phyloP scores from a whole-genome alignment of 2,113 vertebrate genomes.

The Sapayoa aenigma region DNA sequence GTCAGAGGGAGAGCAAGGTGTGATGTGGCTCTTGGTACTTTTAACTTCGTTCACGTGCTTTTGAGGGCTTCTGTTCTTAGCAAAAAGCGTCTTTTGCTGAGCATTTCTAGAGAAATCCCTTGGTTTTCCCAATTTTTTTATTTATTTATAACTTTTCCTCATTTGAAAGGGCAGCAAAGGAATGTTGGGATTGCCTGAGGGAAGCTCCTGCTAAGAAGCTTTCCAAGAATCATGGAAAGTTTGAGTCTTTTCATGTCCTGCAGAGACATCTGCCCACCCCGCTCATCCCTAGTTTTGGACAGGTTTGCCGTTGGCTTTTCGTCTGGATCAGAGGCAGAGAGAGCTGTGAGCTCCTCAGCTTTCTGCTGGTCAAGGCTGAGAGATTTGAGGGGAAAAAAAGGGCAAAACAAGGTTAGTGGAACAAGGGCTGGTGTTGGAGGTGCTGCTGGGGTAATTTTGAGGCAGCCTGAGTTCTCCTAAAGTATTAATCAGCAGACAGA shows the following conservation, averaged over 20 bases:
- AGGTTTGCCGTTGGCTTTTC: neutral
- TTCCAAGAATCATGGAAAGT: neutral
- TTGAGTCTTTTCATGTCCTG: neutral
- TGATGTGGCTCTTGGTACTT: neutral
- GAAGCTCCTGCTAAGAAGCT: neutral
- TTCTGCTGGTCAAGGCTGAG: neutral
- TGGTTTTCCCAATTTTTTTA: neutral
- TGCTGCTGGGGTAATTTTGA: rapidly evolving
- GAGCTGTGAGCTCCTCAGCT: neutral
- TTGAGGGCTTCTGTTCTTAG: neutral
- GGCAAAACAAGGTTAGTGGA: neutral
- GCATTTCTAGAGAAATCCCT: neutral
- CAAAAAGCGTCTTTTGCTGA: neutral
- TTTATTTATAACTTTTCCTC: neutral
- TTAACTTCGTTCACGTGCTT: rapidly evolving
- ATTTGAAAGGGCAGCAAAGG: neutral
- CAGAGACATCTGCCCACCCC: neutral
- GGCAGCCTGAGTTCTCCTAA: neutral
- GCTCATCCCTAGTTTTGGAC: neutral
- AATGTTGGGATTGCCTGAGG: neutral
- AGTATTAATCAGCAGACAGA: neutral
- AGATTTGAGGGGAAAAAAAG: neutral
- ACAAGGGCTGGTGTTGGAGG: neutral
- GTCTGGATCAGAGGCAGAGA: neutral
- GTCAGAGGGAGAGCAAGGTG: neutral